A percentile compares a stretch with the other conserved stretches of the same genome.
Conservation (phyloP, 2,113 vertebrate genomes). For the Litocranius walleri region DNA sequence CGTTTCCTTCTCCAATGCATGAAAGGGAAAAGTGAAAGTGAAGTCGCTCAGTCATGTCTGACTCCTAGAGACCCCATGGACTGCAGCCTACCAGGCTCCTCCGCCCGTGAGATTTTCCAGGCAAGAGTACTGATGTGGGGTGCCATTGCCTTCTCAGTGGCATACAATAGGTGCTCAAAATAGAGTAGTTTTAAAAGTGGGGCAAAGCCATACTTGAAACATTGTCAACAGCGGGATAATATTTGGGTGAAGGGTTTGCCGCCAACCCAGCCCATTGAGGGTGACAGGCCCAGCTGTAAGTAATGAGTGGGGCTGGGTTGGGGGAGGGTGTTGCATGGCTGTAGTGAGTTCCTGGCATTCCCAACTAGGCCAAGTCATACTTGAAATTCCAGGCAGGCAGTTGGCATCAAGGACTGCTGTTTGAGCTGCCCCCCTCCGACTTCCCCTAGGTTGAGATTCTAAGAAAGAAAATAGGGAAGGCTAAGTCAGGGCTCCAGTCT, state of each 20-base stretch:
- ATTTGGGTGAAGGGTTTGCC: background rate
- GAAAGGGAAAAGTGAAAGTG: background rate
- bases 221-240: background rate
- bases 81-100: background rate
- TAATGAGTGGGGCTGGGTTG: background rate
- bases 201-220: background rate
- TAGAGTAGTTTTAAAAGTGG: background rate
- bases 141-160: background rate
- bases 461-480: background rate
- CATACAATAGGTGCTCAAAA: background rate
- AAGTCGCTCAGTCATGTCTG: fast-evolving
- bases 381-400: background rate
- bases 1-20: background rate
- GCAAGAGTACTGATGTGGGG: background rate
- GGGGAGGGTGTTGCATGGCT: background rate
- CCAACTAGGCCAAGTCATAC: background rate
- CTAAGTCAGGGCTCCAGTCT: background rate
- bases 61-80: background rate
- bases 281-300: background rate
- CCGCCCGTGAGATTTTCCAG: background rate
- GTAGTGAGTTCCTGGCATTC: background rate
- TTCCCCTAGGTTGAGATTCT: background rate
- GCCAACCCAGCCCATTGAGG: background rate
- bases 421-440: background rate
- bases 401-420: background rate